Percentiles rank a stretch among this genome's conserved stretches.
These are phyloP conservation scores for Torymus aiolomorphi DNA, from an alignment of 2,888 invertebrate species.

Conservation along the genomic window DNA sequence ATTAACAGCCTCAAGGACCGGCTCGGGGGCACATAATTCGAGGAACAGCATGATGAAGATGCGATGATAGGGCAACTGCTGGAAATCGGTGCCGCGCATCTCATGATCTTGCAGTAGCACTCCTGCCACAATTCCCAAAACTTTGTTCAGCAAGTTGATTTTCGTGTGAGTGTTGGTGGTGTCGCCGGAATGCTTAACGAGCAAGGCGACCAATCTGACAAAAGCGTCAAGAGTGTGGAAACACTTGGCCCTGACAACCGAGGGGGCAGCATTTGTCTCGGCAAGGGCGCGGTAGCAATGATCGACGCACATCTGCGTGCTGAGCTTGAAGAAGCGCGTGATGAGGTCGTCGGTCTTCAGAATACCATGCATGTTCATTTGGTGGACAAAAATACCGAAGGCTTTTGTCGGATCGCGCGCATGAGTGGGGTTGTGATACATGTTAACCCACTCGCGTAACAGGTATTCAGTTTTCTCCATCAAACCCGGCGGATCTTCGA, in stretches of 20 bases:
- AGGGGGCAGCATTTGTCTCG: slow-evolving; percentile 83
- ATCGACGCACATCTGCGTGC: slow-evolving; percentile 97
- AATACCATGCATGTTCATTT: slow-evolving; percentile 97
- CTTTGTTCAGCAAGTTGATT: slow-evolving; percentile 96
- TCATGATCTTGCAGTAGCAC: slow-evolving; percentile 98
- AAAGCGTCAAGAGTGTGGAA: slow-evolving; percentile 97
- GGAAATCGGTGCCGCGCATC: slow-evolving; percentile 91
- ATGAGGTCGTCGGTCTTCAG: slow-evolving; percentile 98
- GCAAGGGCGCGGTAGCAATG: slow-evolving; percentile 90
- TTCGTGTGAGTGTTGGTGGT: slow-evolving; percentile 95
- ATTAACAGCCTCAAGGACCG: slow-evolving; percentile 94
- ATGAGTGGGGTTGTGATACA: slow-evolving; percentile 88
- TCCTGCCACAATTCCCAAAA: slow-evolving; percentile 95
- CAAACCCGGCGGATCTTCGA: slow-evolving; percentile 94
- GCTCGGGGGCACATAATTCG: slow-evolving; percentile 95
- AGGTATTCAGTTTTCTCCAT: slow-evolving; percentile 96
- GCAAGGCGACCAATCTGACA: slow-evolving; percentile 92
- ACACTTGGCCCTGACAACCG: slow-evolving; percentile 90
- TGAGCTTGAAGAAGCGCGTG: slow-evolving; percentile 96
- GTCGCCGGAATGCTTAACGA: slow-evolving; percentile 96
- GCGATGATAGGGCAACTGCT: slow-evolving; percentile 98
- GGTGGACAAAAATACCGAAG: slow-evolving; percentile 94
- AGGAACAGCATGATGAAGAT: slow-evolving; percentile 97
- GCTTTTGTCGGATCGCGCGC: slow-evolving; percentile 92
- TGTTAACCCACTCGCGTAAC: slow-evolving; percentile 95